A percentile compares a stretch with the other conserved stretches of the same genome.
phyloP scores from a whole-genome alignment of 2,113 vertebrate genomes.

The Solenodon paradoxus region DNA sequence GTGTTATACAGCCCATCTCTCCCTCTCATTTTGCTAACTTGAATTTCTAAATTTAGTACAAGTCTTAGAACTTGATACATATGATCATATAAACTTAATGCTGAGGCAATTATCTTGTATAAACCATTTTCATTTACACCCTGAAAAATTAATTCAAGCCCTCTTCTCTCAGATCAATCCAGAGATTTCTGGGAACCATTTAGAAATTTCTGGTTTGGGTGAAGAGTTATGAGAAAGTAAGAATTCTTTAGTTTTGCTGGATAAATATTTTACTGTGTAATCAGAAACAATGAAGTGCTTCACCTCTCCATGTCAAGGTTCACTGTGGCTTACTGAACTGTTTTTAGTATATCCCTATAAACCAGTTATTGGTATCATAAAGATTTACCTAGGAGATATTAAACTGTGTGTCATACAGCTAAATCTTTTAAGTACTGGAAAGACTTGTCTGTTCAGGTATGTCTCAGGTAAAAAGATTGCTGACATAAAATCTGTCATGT shows the following conservation, averaged over 20 bases:
- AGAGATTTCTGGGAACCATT: slow-evolving; percentile 17
- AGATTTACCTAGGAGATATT: slow-evolving; percentile 52
- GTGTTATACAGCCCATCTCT: neutral
- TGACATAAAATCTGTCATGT: neutral
- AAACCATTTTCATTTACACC: neutral
- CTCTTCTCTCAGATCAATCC: neutral
- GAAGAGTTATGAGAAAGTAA: neutral
- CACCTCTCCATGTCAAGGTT: neutral
- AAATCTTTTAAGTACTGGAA: slow-evolving; percentile 35
- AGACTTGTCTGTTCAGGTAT: slow-evolving; percentile 51
- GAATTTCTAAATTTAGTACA: neutral
- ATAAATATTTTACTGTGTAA: neutral
- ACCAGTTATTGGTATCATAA: slow-evolving; percentile 53
- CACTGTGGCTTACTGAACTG: neutral
- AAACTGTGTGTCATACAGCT: slow-evolving; percentile 9
- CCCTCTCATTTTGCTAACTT: neutral
- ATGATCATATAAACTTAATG: neutral
- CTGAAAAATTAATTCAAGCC: slow-evolving; percentile 2
- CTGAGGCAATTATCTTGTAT: neutral
- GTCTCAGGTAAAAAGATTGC: neutral
- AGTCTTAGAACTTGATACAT: neutral
- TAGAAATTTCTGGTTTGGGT: neutral
- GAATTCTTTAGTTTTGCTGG: neutral
- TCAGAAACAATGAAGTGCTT: neutral
- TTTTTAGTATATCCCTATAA: neutral